Evolutionary conservation across 2,113 vertebrate species (phyloP).

Genomic region (Antechinus stuartii): DNA sequence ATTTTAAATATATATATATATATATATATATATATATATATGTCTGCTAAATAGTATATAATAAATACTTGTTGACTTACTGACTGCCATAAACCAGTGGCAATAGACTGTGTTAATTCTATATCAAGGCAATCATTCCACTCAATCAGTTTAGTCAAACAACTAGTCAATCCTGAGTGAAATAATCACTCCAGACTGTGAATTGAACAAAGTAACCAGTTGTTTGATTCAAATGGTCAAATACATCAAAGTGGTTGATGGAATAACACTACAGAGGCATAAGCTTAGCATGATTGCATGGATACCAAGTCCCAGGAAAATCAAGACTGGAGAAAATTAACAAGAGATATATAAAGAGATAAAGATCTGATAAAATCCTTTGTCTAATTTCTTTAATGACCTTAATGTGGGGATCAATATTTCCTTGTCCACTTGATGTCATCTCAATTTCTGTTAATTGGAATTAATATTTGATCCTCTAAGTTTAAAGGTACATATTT

Average conservation of each 20-base stretch:
- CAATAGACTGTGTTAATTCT: background rate
- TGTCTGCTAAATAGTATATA: constrained; percentile 20
- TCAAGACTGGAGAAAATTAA: background rate
- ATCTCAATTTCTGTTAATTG: background rate
- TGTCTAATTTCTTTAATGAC: background rate
- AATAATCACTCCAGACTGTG: background rate
- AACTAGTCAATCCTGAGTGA: background rate
- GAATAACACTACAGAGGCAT: background rate
- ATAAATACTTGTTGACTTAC: background rate
- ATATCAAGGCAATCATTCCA: background rate
- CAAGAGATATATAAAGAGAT: background rate
- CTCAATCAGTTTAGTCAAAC: background rate
- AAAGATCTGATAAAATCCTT: background rate
- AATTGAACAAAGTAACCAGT: background rate
- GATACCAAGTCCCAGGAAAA: background rate
- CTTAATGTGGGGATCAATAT: background rate
- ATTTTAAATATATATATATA: background rate
- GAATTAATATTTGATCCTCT: constrained; percentile 2
- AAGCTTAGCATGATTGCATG: background rate
- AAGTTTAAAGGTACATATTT: background rate
- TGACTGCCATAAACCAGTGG: background rate
- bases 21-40: too few relatives aligned
- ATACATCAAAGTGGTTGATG: background rate
- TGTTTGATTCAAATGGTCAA: constrained; percentile 13
- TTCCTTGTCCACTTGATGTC: background rate